phyloP scores from a whole-genome alignment of 2,113 vertebrate genomes.

The Trogon melanurus region DNA sequence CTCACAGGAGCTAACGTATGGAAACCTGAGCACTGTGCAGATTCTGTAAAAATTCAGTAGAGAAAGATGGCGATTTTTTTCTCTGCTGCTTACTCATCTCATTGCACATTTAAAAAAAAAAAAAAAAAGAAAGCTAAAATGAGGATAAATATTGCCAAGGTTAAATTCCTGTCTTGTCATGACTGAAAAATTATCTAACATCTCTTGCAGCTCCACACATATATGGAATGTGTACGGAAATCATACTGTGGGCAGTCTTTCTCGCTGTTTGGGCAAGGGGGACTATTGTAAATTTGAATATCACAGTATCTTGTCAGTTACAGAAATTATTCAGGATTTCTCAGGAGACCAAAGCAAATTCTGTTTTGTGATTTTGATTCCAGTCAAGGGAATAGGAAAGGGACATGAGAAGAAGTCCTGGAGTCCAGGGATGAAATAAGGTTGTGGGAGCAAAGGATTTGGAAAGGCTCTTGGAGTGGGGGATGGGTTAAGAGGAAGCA shows the following conservation, averaged over 20 bases:
- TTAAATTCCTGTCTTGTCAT: not conserved
- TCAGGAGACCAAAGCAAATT: not conserved
- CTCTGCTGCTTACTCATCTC: not conserved
- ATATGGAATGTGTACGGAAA: not conserved
- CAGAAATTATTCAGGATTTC: not conserved
- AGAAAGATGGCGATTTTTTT: not conserved
- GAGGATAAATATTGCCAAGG: not conserved
- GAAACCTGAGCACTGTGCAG: slow-evolving; percentile 2
- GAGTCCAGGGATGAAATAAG: not conserved
- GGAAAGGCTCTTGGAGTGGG: not conserved
- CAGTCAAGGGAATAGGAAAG: not conserved
- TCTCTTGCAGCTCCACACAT: not conserved
- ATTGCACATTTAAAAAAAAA: not conserved
- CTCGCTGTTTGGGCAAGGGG: not conserved
- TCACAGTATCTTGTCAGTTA: not conserved
- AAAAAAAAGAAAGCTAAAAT: not conserved
- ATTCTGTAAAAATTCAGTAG: not conserved
- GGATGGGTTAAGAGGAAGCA: not conserved
- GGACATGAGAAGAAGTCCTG: not conserved
- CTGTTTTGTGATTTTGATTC: not conserved
- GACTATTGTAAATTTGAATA: not conserved
- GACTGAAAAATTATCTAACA: not conserved
- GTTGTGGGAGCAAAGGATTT: not conserved
- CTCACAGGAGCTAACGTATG: not conserved
- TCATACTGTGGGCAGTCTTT: not conserved